Conservation (phyloP, 2,797 vertebrate species). For the Brachyalestes nurse region DNA sequence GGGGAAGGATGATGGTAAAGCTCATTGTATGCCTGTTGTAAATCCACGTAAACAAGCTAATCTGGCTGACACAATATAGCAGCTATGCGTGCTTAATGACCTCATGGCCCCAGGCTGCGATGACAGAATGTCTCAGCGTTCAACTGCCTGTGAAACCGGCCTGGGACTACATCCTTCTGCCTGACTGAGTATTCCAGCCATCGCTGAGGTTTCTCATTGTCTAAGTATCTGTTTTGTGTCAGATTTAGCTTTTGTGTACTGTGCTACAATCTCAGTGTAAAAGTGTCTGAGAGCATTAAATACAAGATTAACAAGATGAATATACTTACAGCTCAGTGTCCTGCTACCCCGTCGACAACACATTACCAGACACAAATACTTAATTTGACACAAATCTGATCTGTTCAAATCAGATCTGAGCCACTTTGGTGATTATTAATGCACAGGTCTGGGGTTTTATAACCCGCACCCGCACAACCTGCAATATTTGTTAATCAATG, state of each 20-base stretch:
- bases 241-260: constrained; percentile 3
- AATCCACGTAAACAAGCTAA: constrained; percentile 50
- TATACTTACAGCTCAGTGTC: background rate
- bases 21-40: constrained; percentile 48
- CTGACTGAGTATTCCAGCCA: constrained; percentile 24
- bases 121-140: constrained; percentile 47
- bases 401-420: too few relatives aligned
- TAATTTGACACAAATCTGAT: too few relatives aligned
- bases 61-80: constrained; percentile 49
- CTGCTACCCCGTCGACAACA: background rate
- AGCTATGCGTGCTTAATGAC: constrained; percentile 54
- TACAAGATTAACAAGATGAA: background rate
- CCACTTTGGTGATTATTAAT: too few relatives aligned
- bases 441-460: too few relatives aligned
- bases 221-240: background rate
- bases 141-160: constrained; percentile 38
- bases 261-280: background rate
- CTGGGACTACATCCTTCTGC: constrained; percentile 23
- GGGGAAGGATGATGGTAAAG: constrained; percentile 44
- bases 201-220: background rate
- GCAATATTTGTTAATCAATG: too few relatives aligned
- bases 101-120: constrained; percentile 49
- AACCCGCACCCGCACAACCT: too few relatives aligned
- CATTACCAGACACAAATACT: too few relatives aligned
- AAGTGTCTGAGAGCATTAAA: background rate